Conservation (phyloP, 2,888 invertebrate genomes). For the Microdon myrmicae region DNA sequence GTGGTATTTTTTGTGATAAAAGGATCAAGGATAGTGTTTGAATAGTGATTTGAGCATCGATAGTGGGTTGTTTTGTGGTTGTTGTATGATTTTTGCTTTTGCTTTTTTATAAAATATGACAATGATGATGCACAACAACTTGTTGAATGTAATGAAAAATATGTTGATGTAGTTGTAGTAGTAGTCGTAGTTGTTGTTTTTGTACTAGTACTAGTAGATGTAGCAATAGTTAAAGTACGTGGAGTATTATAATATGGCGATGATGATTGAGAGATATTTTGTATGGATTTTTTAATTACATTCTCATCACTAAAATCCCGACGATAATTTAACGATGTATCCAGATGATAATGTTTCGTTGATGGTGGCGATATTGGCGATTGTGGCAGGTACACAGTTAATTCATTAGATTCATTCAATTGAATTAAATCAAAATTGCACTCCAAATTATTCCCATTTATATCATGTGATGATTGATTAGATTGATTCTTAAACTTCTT, state of each 20-base stretch:
- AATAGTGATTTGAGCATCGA: conserved; percentile 11
- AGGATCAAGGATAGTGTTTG: conserved; percentile 9
- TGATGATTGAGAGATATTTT: no score
- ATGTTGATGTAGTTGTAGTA: conserved; percentile 21
- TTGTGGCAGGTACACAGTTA: conserved; percentile 19
- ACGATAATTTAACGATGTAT: no score
- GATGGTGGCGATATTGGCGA: conserved; percentile 19
- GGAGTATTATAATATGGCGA: no score
- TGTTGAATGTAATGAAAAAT: conserved; percentile 47
- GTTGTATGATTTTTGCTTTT: conserved; percentile 24
- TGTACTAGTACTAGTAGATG: no score
- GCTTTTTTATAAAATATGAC: conserved; percentile 21
- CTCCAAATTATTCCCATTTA: conserved; percentile 32
- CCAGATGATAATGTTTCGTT: no score
- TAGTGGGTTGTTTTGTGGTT: conserved; percentile 20
- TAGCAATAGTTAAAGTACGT: no score
- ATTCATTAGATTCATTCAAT: conserved; percentile 25
- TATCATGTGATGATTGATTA: conserved; percentile 2
- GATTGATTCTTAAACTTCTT: background rate
- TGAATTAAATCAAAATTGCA: conserved; percentile 29
- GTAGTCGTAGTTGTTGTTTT: no score
- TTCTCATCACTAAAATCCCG: no score
- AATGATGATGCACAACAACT: conserved; percentile 40
- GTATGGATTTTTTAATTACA: no score
- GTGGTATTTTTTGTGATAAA: conserved; percentile 23